These are phyloP conservation scores for Fistularia tabacaria DNA, from an alignment of 2,797 vertebrate species.

Conservation along the genomic window DNA sequence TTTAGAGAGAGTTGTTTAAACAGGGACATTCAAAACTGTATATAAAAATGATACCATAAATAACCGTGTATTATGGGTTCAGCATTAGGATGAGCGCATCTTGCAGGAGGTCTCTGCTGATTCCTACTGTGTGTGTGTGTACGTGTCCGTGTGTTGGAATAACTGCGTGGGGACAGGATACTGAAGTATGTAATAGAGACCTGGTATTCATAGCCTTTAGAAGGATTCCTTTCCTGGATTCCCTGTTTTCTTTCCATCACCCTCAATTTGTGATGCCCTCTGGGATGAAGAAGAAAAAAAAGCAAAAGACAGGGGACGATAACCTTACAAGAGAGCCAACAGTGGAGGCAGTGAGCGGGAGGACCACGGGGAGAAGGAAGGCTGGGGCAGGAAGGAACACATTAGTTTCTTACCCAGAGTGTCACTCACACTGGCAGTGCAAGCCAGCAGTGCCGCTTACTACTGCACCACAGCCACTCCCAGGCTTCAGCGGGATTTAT, in stretches of 20 bases:
- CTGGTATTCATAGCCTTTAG: conserved; percentile 39
- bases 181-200: conserved; percentile 62
- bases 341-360: conserved; percentile 22
- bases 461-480: conserved; percentile 38
- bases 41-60: too few relatives aligned
- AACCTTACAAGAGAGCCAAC: conserved; percentile 23
- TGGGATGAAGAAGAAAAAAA: conserved; percentile 22
- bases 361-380: conserved; percentile 26
- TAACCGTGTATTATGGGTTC: too few relatives aligned
- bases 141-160: conserved; percentile 12
- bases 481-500: conserved; percentile 42
- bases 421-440: conserved; percentile 48
- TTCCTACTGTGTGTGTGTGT: background rate
- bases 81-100: too few relatives aligned
- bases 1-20: too few relatives aligned
- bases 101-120: too few relatives aligned
- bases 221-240: conserved; percentile 45
- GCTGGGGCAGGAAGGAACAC: conserved; percentile 44
- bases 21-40: too few relatives aligned
- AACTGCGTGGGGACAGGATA: conserved; percentile 27
- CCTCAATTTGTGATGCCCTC: conserved; percentile 18
- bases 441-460: conserved; percentile 11
- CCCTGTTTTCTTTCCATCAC: conserved; percentile 19
- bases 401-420: conserved; percentile 51
- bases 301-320: conserved; percentile 17